A percentile compares a stretch with the other conserved stretches of the same genome.
phyloP scores from a whole-genome alignment of 2,888 invertebrate genomes.

The Diarsia mendica region DNA sequence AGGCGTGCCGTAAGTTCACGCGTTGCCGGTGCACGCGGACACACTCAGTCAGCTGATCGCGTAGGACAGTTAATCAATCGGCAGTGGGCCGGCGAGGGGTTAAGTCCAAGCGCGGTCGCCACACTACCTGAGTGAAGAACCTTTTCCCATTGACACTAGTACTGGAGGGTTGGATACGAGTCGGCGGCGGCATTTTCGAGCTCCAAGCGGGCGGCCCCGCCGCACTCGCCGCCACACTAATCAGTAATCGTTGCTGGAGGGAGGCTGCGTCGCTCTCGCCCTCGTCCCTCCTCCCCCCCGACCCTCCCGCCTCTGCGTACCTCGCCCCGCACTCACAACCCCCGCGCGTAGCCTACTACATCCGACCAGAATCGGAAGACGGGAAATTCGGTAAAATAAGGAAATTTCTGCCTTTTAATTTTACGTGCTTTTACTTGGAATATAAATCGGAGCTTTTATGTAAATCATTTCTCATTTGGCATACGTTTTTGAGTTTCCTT shows the following conservation, averaged over 20 bases:
- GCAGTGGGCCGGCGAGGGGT: constrained; percentile 45
- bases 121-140: constrained; percentile 55
- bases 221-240: constrained; percentile 89
- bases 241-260: constrained; percentile 91
- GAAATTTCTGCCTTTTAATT: constrained; percentile 57
- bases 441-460: constrained; percentile 51
- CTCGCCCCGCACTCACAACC: constrained; percentile 64
- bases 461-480: constrained; percentile 43
- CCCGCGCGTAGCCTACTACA: constrained; percentile 82
- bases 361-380: constrained; percentile 73
- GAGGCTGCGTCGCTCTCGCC: constrained; percentile 87
- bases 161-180: constrained; percentile 62
- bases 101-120: constrained; percentile 53
- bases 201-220: constrained; percentile 83
- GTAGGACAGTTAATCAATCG: constrained; percentile 64
- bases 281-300: constrained; percentile 66
- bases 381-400: constrained; percentile 71
- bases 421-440: constrained; percentile 42
- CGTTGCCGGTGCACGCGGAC: constrained; percentile 73
- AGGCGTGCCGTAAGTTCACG: constrained; percentile 75
- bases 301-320: constrained; percentile 65
- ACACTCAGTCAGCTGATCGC: constrained; percentile 84
- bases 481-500: constrained; percentile 49
- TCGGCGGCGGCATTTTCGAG: constrained; percentile 81
- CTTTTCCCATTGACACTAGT: constrained; percentile 66